Evolutionary conservation across 2,888 invertebrate species (phyloP).

Genomic region (Romanomermis culicivorax): DNA sequence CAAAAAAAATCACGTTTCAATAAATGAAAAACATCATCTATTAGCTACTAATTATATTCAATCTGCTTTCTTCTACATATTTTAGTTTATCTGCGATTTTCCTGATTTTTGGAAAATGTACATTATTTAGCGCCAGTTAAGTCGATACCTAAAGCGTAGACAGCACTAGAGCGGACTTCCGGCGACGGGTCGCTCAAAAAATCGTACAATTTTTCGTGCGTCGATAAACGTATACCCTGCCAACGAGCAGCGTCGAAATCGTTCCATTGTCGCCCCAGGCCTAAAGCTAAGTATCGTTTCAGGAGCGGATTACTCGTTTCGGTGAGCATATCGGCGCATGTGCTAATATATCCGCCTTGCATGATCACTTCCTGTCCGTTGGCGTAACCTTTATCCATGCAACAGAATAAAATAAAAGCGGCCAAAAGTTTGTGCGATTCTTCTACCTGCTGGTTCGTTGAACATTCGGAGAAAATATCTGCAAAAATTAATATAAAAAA

Average conservation of each 20-base stretch:
- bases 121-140: too few relatives aligned
- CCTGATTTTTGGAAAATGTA: too few relatives aligned
- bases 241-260: conserved; percentile 52
- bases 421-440: conserved; percentile 71
- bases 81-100: too few relatives aligned
- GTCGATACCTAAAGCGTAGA: conserved; percentile 87
- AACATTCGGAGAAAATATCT: conserved; percentile 80
- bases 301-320: conserved; percentile 41
- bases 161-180: conserved; percentile 77
- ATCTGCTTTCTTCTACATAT: too few relatives aligned
- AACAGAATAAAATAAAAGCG: conserved; percentile 77
- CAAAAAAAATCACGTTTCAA: too few relatives aligned
- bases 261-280: conserved; percentile 71
- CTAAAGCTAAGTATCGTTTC: conserved; percentile 60
- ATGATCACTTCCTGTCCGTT: conserved; percentile 49
- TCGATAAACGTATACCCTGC: conserved; percentile 81
- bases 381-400: conserved; percentile 55
- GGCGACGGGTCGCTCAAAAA: conserved; percentile 58
- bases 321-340: conserved; percentile 67
- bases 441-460: conserved; percentile 58
- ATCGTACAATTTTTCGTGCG: conserved; percentile 76
- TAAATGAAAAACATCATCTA: too few relatives aligned
- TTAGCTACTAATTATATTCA: too few relatives aligned
- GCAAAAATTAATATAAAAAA: too few relatives aligned
- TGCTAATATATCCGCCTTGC: conserved; percentile 60